Conservation (phyloP, 35 echinoderm and acorn worm genomes). For the Diadema setosum region DNA sequence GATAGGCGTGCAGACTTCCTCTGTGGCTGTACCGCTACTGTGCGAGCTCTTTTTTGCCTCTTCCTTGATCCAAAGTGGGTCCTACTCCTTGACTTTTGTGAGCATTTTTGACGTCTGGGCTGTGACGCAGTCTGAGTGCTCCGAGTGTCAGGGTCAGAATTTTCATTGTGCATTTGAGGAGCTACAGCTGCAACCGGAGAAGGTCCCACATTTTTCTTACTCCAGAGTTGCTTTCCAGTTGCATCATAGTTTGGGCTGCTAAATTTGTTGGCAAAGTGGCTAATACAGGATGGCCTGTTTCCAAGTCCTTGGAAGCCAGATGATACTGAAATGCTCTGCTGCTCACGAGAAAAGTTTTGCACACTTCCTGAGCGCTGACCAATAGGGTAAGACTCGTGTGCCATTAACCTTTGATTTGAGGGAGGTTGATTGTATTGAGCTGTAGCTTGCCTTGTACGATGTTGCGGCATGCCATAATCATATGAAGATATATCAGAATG, state of each 20-base stretch:
- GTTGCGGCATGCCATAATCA: not conserved
- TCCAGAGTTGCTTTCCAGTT: not conserved
- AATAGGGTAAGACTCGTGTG: not conserved
- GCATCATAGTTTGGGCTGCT: slow-evolving; percentile 3
- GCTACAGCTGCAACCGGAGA: slow-evolving; percentile 48
- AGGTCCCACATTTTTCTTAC: slow-evolving; percentile 14
- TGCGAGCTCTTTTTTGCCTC: not conserved
- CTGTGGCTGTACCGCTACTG: not conserved
- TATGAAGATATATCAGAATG: no score
- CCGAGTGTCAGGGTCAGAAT: not conserved
- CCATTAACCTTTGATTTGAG: not conserved
- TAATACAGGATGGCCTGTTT: not conserved
- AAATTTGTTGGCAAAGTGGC: not conserved
- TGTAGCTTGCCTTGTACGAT: not conserved
- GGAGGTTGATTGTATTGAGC: not conserved
- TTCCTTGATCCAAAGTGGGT: not conserved
- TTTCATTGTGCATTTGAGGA: slow-evolving; percentile 28
- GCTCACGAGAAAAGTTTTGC: not conserved
- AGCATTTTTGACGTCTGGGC: not conserved
- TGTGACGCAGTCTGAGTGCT: not conserved
- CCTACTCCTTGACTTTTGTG: not conserved
- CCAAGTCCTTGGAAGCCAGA: not conserved
- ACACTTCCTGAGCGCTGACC: not conserved
- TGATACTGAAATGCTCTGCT: not conserved
- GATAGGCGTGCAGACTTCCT: not conserved